Conservation (phyloP, 2,888 invertebrate species). For the Sarcophaga carnaria region DNA sequence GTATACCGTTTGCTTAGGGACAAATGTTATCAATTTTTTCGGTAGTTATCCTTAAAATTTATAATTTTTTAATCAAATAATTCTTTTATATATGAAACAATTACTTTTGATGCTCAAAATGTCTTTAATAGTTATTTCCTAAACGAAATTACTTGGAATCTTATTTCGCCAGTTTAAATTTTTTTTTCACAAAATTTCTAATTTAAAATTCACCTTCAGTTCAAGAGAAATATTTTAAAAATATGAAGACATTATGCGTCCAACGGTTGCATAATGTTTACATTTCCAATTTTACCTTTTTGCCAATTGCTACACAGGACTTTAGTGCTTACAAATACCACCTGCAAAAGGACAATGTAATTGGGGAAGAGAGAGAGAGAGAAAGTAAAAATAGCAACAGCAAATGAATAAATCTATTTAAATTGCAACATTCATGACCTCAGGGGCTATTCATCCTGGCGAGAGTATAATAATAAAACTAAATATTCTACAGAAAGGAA, state of each 20-base stretch:
- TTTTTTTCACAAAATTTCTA: too few species aligned
- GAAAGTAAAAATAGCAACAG: conserved; percentile 34
- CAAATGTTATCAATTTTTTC: too few species aligned
- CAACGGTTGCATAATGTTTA: conserved; percentile 7
- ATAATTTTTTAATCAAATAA: too few species aligned
- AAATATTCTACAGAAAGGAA: conserved; percentile 51
- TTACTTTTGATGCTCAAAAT: too few species aligned
- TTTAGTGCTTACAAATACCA: not conserved
- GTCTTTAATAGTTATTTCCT: too few species aligned
- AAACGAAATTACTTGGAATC: too few species aligned
- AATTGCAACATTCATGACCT: conserved; percentile 79
- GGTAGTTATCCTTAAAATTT: too few species aligned
- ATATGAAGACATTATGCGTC: conserved; percentile 17
- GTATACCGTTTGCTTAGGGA: too few species aligned
- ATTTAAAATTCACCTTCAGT: too few species aligned
- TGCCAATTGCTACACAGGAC: not conserved
- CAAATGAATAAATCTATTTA: conserved; percentile 79
- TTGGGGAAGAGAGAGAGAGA: not conserved
- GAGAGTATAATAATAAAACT: conserved; percentile 64
- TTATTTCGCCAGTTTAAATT: too few species aligned
- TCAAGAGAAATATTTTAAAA: not conserved
- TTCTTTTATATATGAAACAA: too few species aligned
- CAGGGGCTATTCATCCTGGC: conserved; percentile 75
- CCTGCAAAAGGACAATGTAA: not conserved
- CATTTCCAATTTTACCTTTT: not conserved